Base-by-base conservation (phyloP, 1,140 invertebrate genomes). In the Linepithema humile region DNA sequence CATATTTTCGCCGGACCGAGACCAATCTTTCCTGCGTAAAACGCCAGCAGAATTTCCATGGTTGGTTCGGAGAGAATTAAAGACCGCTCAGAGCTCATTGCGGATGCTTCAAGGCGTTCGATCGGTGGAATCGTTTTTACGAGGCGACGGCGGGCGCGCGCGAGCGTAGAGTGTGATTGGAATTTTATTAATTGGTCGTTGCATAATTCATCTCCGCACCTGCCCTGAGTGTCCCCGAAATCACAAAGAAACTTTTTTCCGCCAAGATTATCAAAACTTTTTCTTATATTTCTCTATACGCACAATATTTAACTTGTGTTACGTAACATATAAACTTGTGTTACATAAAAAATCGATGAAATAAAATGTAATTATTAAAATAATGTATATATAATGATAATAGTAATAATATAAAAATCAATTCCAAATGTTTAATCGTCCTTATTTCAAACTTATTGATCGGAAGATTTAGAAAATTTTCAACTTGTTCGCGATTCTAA, bases 181-280 rank as follows among this genome's bases (percentile, higher is more conserved):
- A 93, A 92, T 92, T 92, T 91, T 92, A 93, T 93, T 92, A 93
- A 93, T 92, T 92, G 91, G 82, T 67, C 89, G 89, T 92, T 93
- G 92, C 92, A 93, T 92, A 92, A 93, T 93, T 92, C 91, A 93
- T 93, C 84, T 65, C 78, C 80, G 69, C 69, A 59, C 43, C 77
- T 84, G 83, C 85, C 87, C 60, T 40, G 59, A 60, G 74, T 77
- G 59, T 77, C 32, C 2, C 20, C 43, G 60, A 77, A 77, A 77
- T 77, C 32, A 35, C 73, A 17, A 64, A 32, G 10, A 64, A 7
- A 75, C 73, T 77, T 17, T 86, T 50, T n/a, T 17, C n/a, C 29
- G n/a, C 29, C n/a, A 65, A 60, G 40, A 62, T 20, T 2, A 7
- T 0, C 64, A 77, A 17, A 48, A 15, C 35, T 75, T 38, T 6